These are phyloP conservation scores for Calliphora vicina DNA, from an alignment of 1,140 invertebrate genomes.

Conservation along the genomic window DNA sequence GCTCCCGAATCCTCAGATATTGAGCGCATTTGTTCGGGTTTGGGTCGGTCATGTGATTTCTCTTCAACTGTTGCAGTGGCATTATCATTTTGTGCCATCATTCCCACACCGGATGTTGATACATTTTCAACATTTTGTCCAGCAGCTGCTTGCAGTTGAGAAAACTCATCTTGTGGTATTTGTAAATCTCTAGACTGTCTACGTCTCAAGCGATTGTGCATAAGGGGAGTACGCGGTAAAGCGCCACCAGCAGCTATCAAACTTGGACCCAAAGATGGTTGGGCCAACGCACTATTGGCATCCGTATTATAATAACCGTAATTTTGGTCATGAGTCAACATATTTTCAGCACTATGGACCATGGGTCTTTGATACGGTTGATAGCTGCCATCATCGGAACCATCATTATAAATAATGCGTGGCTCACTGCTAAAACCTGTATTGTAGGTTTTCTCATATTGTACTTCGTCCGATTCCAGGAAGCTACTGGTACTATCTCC, in stretches of 20 bases:
- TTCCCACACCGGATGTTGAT: background rate
- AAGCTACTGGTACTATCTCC: constrained; percentile 58
- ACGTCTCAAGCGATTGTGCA: constrained; percentile 56
- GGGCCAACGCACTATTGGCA: constrained; percentile 18
- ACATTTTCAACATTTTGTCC: background rate
- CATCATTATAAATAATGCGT: constrained; percentile 61
- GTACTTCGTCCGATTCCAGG: constrained; percentile 59
- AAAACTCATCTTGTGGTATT: constrained; percentile 52
- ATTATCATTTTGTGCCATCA: background rate
- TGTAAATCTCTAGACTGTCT: constrained; percentile 56
- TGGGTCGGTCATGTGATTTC: constrained; percentile 45
- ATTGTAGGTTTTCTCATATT: constrained; percentile 60
- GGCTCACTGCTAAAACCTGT: constrained; percentile 59
- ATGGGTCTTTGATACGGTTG: constrained; percentile 48
- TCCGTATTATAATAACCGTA: constrained; percentile 42
- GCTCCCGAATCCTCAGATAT: constrained; percentile 61
- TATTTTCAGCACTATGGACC: constrained; percentile 56
- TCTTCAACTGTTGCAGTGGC: constrained; percentile 1
- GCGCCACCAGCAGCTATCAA: constrained; percentile 43
- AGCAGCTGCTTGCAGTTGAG: constrained; percentile 36
- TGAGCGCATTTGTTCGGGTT: constrained; percentile 62
- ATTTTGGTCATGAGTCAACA: constrained; percentile 44
- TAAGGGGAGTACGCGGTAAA: constrained; percentile 53
- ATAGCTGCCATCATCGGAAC: constrained; percentile 51
- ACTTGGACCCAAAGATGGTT: constrained; percentile 10